These are phyloP conservation scores for Physeter macrocephalus DNA, from an alignment of 2,113 vertebrate genomes.

Conservation along the genomic window DNA sequence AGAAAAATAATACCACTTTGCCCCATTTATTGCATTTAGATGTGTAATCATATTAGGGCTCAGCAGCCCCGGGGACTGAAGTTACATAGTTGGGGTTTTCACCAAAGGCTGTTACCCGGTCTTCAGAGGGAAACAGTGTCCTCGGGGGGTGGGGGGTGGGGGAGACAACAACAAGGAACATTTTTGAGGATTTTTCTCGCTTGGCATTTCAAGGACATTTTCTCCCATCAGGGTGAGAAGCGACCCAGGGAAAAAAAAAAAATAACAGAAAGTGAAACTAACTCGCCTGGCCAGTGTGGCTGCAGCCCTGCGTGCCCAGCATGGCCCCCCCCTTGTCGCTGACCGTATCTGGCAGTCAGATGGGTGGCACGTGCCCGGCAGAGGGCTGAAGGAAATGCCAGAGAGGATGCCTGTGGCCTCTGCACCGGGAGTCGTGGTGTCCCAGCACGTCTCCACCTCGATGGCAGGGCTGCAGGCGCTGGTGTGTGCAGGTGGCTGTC, in stretches of 20 bases:
- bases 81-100: conserved; percentile 62
- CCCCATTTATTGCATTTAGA: conserved; percentile 73
- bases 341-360: neutral
- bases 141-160: neutral
- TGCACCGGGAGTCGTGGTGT: neutral
- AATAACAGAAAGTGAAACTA: conserved; percentile 47
- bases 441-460: neutral
- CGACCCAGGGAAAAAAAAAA: neutral
- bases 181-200: conserved; percentile 19
- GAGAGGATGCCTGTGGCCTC: neutral
- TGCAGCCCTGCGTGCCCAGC: neutral
- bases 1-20: conserved; percentile 72
- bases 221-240: conserved; percentile 21
- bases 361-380: neutral
- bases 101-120: conserved; percentile 34
- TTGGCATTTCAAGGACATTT: conserved; percentile 19
- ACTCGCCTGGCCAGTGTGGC: neutral
- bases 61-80: conserved; percentile 49
- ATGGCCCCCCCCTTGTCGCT: neutral
- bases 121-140: conserved; percentile 51
- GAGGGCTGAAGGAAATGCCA: neutral
- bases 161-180: neutral
- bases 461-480: neutral
- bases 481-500: neutral
- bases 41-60: conserved; percentile 70